Base-by-base conservation (phyloP, 2,888 invertebrate species). In the Chalcosyrphus nemorum region DNA sequence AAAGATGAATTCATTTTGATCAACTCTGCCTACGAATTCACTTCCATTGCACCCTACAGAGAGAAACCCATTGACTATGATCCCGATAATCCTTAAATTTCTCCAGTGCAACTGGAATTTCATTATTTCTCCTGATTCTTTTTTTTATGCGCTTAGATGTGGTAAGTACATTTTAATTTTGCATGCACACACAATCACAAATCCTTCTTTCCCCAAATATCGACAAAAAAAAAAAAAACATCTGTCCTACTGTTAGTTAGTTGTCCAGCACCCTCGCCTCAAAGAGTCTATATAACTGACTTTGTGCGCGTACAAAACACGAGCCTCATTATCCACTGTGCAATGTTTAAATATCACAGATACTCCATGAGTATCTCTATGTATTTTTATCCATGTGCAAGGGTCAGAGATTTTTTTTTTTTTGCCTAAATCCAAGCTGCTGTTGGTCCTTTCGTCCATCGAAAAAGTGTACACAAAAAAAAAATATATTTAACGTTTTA, bases 351-450 rank as follows among this genome's bases (percentile, higher is more conserved):
- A 59, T 74, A 74, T 63, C 56, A 35, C 43, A 57, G 38, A 66
- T 32, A 50, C 59, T 50, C 66, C 21, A 29, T 50, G n/a, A n/a
- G 35, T 56, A 38, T 29, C 24, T 52, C n/a, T 43, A 13, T 29
- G 7, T 56, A 24, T 43, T 29, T 52, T 15, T 21, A 15, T 66
- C 29, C 17, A 29, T 65, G 52, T 61, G 35, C 29, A 52, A 45
- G 77, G 81, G 81, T 81, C 76, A 81, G 57, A 81, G 32, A 71
- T 52, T 75, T 70, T 70, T 75, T 71, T 77, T 45, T 9, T n/a
- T n/a, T n/a, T n/a, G n/a, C n/a, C 1, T 19, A 17, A 3, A n/a
- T 15, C 45, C 11, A n/a, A 17, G 19, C 32, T 54, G 54, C 32
- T 63, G 13, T 21, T 72, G 27, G 32, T 65, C 27, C 65, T 13